A percentile compares a stretch with the other conserved stretches of the same genome.
Conservation (phyloP, 2,888 invertebrate species). For the Acleris emargana region DNA sequence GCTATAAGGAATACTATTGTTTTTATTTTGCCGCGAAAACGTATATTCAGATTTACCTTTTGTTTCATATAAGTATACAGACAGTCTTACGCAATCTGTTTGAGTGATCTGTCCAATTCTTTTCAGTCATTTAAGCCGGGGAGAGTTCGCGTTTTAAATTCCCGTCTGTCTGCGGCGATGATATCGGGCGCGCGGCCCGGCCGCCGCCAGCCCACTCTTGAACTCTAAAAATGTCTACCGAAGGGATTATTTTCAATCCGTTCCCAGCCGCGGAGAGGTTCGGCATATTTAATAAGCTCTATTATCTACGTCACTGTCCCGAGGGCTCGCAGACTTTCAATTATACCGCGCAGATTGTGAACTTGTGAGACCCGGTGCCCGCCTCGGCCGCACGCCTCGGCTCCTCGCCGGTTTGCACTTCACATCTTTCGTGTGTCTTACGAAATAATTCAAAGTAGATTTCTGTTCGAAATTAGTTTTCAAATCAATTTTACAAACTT, state of each 20-base stretch:
- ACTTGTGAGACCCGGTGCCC: slow-evolving; percentile 44
- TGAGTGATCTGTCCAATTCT: slow-evolving; percentile 48
- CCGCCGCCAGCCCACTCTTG: slow-evolving; percentile 47
- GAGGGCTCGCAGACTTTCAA: slow-evolving; percentile 64
- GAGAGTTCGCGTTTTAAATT: slow-evolving; percentile 63
- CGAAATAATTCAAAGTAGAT: slow-evolving; percentile 29
- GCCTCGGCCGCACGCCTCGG: slow-evolving; percentile 31
- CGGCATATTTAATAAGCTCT: slow-evolving; percentile 73
- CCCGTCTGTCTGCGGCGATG: slow-evolving; percentile 60
- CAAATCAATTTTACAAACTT: slow-evolving; percentile 26
- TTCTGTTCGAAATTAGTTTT: slow-evolving; percentile 36
- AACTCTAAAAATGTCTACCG: slow-evolving; percentile 66
- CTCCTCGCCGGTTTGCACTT: slow-evolving; percentile 27
- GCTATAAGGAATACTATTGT: background rate
- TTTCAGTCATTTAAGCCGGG: slow-evolving; percentile 52
- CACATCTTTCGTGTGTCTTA: slow-evolving; percentile 34
- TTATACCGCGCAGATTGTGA: slow-evolving; percentile 58
- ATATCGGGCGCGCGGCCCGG: slow-evolving; percentile 56
- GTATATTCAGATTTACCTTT: background rate
- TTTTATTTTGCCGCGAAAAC: background rate
- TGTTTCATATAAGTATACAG: background rate
- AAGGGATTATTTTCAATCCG: slow-evolving; percentile 73
- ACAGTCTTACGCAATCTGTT: slow-evolving; percentile 42
- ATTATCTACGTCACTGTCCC: slow-evolving; percentile 66
- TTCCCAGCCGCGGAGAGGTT: slow-evolving; percentile 61